A percentile compares a stretch with the other conserved stretches of the same genome.
phyloP scores from a whole-genome alignment of 2,113 vertebrate species.

The Eonycteris spelaea region DNA sequence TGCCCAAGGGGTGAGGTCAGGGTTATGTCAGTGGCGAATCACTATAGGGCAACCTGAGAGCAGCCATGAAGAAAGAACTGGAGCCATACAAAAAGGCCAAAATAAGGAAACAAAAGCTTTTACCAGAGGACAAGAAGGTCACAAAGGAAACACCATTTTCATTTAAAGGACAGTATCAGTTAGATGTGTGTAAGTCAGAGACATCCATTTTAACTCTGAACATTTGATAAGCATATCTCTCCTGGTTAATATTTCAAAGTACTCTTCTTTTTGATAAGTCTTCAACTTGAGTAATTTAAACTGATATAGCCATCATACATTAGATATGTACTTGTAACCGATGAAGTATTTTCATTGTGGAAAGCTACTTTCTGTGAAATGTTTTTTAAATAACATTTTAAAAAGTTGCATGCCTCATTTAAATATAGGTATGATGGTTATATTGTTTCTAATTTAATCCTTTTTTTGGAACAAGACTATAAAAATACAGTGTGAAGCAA shows the following conservation, averaged over 20 bases:
- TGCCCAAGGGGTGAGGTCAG: background rate
- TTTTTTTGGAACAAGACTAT: background rate
- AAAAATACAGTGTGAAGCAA: background rate
- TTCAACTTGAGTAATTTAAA: background rate
- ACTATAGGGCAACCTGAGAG: background rate
- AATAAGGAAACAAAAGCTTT: background rate
- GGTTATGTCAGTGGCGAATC: background rate
- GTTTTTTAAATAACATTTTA: background rate
- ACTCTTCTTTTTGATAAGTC: background rate
- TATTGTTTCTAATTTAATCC: background rate
- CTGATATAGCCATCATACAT: background rate
- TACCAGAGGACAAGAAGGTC: background rate
- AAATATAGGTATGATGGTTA: background rate
- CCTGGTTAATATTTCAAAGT: background rate
- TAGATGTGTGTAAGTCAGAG: background rate
- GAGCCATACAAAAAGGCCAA: background rate
- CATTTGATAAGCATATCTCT: background rate
- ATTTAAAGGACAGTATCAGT: background rate
- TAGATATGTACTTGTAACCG: too few relatives aligned
- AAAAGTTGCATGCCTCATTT: background rate
- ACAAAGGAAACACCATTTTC: background rate
- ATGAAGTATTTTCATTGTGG: too few relatives aligned
- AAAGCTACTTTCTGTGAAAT: too few relatives aligned
- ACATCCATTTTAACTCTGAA: background rate
- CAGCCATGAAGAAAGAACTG: background rate